phyloP scores from a whole-genome alignment of 2,888 invertebrate species.

The Arctia plantaginis region DNA sequence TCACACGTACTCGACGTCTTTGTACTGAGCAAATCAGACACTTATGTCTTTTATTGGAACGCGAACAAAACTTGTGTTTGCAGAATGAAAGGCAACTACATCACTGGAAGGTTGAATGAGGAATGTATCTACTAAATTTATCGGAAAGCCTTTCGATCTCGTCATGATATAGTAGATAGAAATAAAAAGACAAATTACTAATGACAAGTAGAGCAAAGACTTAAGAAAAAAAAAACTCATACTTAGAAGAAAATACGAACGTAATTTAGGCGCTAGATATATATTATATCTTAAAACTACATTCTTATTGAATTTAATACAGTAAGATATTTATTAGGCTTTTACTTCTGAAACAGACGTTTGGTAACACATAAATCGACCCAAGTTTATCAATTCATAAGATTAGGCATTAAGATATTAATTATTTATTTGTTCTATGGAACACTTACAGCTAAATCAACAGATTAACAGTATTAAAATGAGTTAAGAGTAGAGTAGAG shows the following conservation, averaged over 20 bases:
- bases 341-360: neutral
- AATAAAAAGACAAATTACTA: neutral
- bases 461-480: no score
- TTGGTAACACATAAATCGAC: neutral
- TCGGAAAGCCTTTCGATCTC: neutral
- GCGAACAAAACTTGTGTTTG: constrained; percentile 58
- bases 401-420: neutral
- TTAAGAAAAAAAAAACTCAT: neutral
- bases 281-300: no score
- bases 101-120: neutral
- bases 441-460: no score
- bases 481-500: no score
- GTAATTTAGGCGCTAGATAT: neutral
- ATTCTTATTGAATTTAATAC: no score
- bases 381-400: neutral
- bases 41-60: constrained; percentile 50
- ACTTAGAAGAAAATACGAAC: neutral
- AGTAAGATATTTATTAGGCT: neutral
- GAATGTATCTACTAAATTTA: neutral
- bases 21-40: constrained; percentile 52
- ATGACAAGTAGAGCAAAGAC: neutral
- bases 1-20: constrained; percentile 52
- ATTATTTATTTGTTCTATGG: no score
- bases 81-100: constrained; percentile 44
- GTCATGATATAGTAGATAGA: neutral